Evolutionary conservation across 2,113 vertebrate species (phyloP), one percentile per base, ranked within the genome.

Genomic region (Tamias sibiricus): DNA sequence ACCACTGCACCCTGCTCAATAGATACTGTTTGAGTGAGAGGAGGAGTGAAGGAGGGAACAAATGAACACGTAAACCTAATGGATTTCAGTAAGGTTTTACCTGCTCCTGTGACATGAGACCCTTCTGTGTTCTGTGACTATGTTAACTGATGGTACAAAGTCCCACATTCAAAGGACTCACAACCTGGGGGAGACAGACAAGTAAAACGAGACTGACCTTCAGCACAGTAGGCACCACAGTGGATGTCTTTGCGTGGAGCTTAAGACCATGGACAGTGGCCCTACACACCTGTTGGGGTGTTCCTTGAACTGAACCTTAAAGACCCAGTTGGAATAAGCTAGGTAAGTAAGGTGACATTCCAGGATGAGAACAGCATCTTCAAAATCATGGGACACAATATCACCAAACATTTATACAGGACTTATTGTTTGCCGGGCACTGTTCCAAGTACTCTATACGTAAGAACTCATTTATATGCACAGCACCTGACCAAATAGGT

Each of bases 221-320:
- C 64, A 54, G 59, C 12, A 4, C 30, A 28, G 0, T 1, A 11
- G 22, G 28, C 4, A 10, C 24, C 7, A 7, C 0, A 14, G 11
- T 28, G 16, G 49, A 24, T 52, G 20, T 8, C 52, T 81, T 28
- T 91, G 22, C 59, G 8, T 64, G 40, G 37, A 9, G 1, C 14
- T 8, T 32, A 19, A 49, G 35, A 22, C 59, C 19, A 7, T 0
- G 6, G 83, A 42, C 19, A 20, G 12, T 2, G 5, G 54, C 9
- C 49, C 14, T 28, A 5, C 42, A 35, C 17, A 68, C 28, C 22
- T 75, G 35, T 11, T 24, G 28, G 13, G 64, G 57, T 8, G 3
- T 12, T 42, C 40, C 35, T 80, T 52, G 66, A 79, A 22, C 24
- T 30, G 83, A 62, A 35, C 26, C 79, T 49, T 75, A 37, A n/a